These are phyloP conservation scores for Mesoligia furuncula DNA, from an alignment of 2,888 invertebrate genomes.

Conservation along the genomic window DNA sequence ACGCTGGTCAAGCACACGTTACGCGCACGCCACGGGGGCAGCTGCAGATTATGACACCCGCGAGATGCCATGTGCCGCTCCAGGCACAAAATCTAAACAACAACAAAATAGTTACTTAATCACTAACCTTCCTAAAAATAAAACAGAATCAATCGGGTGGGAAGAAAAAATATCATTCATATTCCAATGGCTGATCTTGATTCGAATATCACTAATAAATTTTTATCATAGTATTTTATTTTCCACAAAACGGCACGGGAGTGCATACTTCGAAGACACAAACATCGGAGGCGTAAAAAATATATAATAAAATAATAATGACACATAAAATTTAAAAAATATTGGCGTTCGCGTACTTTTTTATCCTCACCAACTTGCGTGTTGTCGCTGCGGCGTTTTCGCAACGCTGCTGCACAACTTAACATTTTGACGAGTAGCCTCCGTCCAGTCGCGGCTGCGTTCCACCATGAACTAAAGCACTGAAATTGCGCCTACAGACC, in stretches of 20 bases:
- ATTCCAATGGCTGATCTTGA: not conserved
- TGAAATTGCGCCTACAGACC: not conserved
- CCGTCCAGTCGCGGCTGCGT: conserved; percentile 42
- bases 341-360: conserved; percentile 12
- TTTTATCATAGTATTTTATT: too few species aligned
- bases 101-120: conserved; percentile 15
- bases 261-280: too few species aligned
- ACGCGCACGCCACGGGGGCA: conserved; percentile 78
- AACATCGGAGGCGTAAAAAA: too few species aligned
- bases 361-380: not conserved
- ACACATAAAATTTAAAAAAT: not conserved
- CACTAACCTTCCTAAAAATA: not conserved
- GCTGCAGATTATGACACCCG: conserved; percentile 77
- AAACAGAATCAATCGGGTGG: not conserved
- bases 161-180: not conserved
- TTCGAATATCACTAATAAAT: not conserved
- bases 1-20: conserved; percentile 68
- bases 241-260: too few species aligned
- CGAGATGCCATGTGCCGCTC: conserved; percentile 86
- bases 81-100: conserved; percentile 77
- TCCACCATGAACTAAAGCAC: conserved; percentile 41
- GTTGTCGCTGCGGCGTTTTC: not conserved
- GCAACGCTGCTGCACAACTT: conserved; percentile 22
- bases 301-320: not conserved
- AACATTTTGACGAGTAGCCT: conserved; percentile 35